Base-by-base conservation (phyloP, 1,140 invertebrate species). In the Contarinia nasturtii region DNA sequence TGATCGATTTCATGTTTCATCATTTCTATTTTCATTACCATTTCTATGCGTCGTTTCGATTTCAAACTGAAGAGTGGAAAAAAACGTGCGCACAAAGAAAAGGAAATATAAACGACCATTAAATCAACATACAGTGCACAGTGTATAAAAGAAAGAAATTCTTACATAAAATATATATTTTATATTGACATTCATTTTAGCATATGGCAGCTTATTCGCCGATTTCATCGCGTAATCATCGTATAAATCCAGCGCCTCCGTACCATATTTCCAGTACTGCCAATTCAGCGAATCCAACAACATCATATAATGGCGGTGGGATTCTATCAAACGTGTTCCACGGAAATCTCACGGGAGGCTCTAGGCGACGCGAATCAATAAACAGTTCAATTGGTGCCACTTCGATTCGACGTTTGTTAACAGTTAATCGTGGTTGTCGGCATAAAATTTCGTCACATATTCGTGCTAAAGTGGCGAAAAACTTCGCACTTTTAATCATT, bases 371-470 rank as follows among this genome's bases (percentile, higher is more conserved):
- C 2, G 76, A 78, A 46, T 78, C 75, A 4, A 65, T 79, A 53
- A 75, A 70, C 47, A 77, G 75, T 42, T 77, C 75, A 2, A 76
- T 75, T 18, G 75, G 75, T 0, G 72, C 75, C 2, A 77, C 72
- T 1, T 78, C 76, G 5, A 77, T 80, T 1, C 60, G 74, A 10
- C 66, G 74, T 0, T 54, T 79, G 12, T 72, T 79, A 37, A 72
- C 74, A 1, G 65, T 77, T 4, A 76, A 73, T 7, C 60, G 74
- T 17, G 59, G 64, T 19, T 61, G 68, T 27, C 67, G 69, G 5
- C 54, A 65, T 41, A 67, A 67, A 44, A 63, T 67, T 37, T 64
- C 68, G 3, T 55, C 68, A 19, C 69, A 71, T 41, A 68, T 72
- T 37, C 70, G 69, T 14, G 67, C 67, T 45, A 68, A 66, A 15